Conservation (phyloP, 1,140 invertebrate species). For the Tetranychus cinnabarinus region DNA sequence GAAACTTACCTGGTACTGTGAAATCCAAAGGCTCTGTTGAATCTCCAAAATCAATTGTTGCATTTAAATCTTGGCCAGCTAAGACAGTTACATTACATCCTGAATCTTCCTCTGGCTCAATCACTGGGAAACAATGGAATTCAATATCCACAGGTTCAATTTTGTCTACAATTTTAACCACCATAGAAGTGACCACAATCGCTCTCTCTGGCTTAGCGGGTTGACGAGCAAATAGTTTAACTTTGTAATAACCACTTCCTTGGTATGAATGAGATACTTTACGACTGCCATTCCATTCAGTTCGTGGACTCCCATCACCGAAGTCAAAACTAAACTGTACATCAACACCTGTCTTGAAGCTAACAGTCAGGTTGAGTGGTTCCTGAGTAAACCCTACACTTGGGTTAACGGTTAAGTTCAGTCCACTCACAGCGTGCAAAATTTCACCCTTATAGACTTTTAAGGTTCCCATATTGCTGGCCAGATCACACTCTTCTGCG, state of each 20-base stretch:
- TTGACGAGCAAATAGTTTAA: not conserved
- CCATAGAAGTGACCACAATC: not conserved
- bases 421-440: not conserved
- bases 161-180: conserved; percentile 8
- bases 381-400: not conserved
- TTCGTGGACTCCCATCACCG: not conserved
- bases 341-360: not conserved
- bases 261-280: not conserved
- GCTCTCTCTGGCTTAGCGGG: not conserved
- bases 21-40: conserved; percentile 5
- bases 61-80: conserved; percentile 10
- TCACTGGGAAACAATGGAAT: conserved; percentile 12
- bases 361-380: not conserved
- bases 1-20: conserved; percentile 9
- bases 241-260: not conserved
- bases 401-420: not conserved
- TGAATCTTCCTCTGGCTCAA: conserved; percentile 12
- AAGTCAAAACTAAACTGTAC: not conserved
- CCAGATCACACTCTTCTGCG: not conserved
- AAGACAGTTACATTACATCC: conserved; percentile 11
- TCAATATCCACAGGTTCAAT: conserved; percentile 9
- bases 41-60: conserved; percentile 12
- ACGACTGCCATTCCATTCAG: not conserved
- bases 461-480: not conserved
- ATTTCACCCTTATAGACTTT: not conserved